phyloP scores from a whole-genome alignment of 2,113 vertebrate genomes.

The Corythornis cristatus region DNA sequence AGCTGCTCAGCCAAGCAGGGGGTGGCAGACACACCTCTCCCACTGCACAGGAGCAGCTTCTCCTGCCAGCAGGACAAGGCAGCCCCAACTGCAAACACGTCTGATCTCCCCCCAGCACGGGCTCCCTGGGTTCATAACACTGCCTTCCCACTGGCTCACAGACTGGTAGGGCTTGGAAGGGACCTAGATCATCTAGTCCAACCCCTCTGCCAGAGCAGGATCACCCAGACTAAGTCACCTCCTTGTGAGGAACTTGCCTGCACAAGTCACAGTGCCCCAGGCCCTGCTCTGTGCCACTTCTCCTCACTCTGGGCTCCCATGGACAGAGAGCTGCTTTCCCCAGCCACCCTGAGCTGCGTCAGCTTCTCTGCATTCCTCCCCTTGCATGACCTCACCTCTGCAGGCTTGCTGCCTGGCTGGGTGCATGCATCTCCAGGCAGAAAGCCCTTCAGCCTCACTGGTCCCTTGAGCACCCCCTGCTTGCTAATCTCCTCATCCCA shows the following conservation, averaged over 20 bases:
- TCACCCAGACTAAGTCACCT: neutral
- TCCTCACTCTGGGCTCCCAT: neutral
- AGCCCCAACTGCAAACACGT: accelerated
- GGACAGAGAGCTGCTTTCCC: neutral
- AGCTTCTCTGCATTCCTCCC: neutral
- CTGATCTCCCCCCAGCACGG: neutral
- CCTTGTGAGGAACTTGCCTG: neutral
- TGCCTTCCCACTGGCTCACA: neutral
- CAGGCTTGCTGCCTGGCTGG: conserved; percentile 15
- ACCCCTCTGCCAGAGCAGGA: too few relatives aligned
- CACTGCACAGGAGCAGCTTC: neutral
- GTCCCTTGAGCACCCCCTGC: conserved; percentile 27
- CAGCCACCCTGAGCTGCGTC: neutral
- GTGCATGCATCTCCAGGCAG: neutral
- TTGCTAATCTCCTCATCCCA: conserved; percentile 40
- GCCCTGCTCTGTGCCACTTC: neutral
- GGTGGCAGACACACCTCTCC: neutral
- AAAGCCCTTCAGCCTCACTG: conserved; percentile 43
- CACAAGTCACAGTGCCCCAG: neutral
- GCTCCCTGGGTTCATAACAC: neutral
- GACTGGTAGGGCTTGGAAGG: too few relatives aligned
- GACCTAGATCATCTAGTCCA: too few relatives aligned
- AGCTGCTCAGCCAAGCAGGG: neutral
- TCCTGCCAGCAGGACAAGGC: neutral
- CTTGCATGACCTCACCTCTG: conserved; percentile 33